Evolutionary conservation across 2,888 invertebrate species (phyloP).

Genomic region (Diaprepes abbreviatus): DNA sequence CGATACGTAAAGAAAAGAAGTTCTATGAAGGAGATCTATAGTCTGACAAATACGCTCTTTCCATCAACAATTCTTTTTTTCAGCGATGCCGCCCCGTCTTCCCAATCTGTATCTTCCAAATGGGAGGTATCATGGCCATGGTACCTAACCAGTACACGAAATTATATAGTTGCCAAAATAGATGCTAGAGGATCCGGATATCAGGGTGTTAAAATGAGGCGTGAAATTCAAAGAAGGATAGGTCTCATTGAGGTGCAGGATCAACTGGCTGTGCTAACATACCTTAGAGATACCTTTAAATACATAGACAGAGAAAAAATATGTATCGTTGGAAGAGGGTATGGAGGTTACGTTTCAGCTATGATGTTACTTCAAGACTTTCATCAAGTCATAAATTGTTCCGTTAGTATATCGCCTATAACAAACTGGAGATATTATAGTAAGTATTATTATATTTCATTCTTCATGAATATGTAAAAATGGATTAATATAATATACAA

Average conservation of each 20-base stretch:
- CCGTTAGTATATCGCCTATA: slow-evolving; percentile 89
- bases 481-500: no score
- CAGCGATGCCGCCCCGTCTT: slow-evolving; percentile 85
- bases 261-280: slow-evolving; percentile 74
- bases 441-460: slow-evolving; percentile 64
- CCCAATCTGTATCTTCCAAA: slow-evolving; percentile 86
- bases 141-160: slow-evolving; percentile 85
- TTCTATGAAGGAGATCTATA: no score
- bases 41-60: no score
- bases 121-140: slow-evolving; percentile 88
- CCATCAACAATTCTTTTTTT: no score
- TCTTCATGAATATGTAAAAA: no score
- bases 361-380: slow-evolving; percentile 85
- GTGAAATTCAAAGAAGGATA: slow-evolving; percentile 78
- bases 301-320: slow-evolving; percentile 86
- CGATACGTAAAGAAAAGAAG: no score
- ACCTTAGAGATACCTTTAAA: slow-evolving; percentile 82
- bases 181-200: slow-evolving; percentile 91
- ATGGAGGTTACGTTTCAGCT: slow-evolving; percentile 89
- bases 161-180: slow-evolving; percentile 89
- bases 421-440: slow-evolving; percentile 87
- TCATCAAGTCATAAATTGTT: slow-evolving; percentile 84
- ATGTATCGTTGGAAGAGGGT: slow-evolving; percentile 90
- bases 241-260: slow-evolving; percentile 77
- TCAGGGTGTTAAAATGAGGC: slow-evolving; percentile 78